These are phyloP conservation scores for Anguilla japonica DNA, from an alignment of 2,113 vertebrate genomes.

Conservation along the genomic window DNA sequence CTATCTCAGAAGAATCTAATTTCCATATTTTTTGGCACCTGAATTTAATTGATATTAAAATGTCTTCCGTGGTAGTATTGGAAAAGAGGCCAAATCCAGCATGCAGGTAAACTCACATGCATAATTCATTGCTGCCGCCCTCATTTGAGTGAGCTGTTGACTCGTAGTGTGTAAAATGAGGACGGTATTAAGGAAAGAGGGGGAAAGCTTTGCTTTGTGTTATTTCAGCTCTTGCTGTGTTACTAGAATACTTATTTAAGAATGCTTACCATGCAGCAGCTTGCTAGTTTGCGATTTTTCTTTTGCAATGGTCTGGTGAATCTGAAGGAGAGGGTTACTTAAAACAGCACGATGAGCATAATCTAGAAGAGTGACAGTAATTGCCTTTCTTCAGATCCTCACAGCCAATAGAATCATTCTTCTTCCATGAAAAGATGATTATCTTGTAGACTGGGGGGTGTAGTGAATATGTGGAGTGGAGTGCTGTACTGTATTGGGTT, in stretches of 20 bases:
- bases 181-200: background rate
- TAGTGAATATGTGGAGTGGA: background rate
- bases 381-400: conserved; percentile 1
- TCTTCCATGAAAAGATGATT: conserved; percentile 4
- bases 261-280: background rate
- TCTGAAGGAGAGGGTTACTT: background rate
- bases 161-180: conserved; percentile 40
- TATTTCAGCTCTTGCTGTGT: background rate
- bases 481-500: background rate
- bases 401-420: conserved; percentile 5
- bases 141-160: conserved; percentile 45
- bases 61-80: conserved; percentile 50
- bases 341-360: background rate
- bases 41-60: conserved; percentile 61
- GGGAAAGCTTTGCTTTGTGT: background rate
- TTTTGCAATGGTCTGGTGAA: background rate
- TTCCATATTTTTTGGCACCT: conserved; percentile 46
- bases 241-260: background rate
- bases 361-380: conserved; percentile 6
- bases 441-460: background rate
- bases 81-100: conserved; percentile 31
- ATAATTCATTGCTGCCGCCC: conserved; percentile 40
- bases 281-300: background rate
- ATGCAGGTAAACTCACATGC: conserved; percentile 37
- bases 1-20: conserved; percentile 39